Evolutionary conservation across 2,113 vertebrate species (phyloP), one percentile per base, ranked within the genome.

Genomic region (Anoura caudifer): DNA sequence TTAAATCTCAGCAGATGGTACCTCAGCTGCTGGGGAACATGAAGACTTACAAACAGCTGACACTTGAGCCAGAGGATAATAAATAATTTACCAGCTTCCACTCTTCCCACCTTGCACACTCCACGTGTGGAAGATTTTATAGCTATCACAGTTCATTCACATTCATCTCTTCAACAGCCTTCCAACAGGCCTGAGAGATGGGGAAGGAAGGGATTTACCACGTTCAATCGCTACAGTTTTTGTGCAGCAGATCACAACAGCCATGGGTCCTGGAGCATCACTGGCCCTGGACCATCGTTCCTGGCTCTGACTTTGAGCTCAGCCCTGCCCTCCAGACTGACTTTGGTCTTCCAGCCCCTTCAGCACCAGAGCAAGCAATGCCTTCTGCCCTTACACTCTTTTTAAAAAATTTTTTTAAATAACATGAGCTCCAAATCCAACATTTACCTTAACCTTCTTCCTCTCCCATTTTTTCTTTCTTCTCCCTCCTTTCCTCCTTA

Each of bases 81-180:
- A 96, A 94, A 84, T 94, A 96, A 95, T 83, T 76, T 81, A 87
- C 43, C 80, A 76, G 92, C 45, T 93, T 84, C 43, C 14, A 5
- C 52, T 52, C 85, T 80, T 81, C 54, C 72, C 41, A 72, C 73
- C 59, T 52, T 79, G 5, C 76, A 59, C 26, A 28, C 89, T 80
- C 87, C 87, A 28, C 11, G 50, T 83, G 92, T 47, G 24, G 72
- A 83, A n/a, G 84, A 47, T 88, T 96, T 96, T 95, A 86, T 52
- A 59, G 80, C 15, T 12, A 33, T 87, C 69, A 33, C 63, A 94
- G 92, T 63, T 95, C 90, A 76, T 91, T 97, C 79, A 13, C 77
- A 41, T 75, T 82, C 85, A 19, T 87, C 77, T 88, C 47, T 31
- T 82, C 77, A 16, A 19, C 84, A 92, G 85, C 47, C 59, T 91